phyloP scores from a whole-genome alignment of 2,113 vertebrate species.

The Diadophis punctatus region DNA sequence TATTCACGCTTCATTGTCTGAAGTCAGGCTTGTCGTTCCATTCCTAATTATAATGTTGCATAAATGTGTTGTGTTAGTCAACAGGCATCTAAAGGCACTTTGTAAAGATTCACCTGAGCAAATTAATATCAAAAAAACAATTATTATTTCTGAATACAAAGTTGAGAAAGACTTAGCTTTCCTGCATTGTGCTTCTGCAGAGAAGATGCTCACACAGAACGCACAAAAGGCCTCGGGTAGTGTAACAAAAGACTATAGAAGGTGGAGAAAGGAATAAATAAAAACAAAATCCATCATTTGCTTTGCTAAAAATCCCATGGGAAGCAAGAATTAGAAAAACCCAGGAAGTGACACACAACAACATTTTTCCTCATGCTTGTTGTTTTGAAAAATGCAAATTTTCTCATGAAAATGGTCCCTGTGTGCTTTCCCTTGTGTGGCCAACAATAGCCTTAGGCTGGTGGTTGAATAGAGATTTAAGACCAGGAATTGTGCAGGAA shows the following conservation, averaged over 20 bases:
- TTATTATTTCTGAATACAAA: slow-evolving; percentile 52
- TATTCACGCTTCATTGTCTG: slow-evolving; percentile 51
- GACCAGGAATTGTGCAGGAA: background rate
- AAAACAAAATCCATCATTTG: rapidly evolving
- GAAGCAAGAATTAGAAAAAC: background rate
- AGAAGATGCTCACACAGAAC: background rate
- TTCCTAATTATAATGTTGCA: slow-evolving; percentile 68
- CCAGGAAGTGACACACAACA: background rate
- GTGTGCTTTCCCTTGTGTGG: background rate
- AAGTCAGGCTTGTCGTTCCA: slow-evolving; percentile 57
- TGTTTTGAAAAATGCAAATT: background rate
- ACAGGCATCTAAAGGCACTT: slow-evolving; percentile 70
- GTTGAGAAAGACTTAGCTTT: slow-evolving; percentile 8
- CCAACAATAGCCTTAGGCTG: background rate
- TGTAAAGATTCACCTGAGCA: slow-evolving; percentile 73
- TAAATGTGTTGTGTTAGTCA: slow-evolving; percentile 67
- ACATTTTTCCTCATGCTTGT: background rate
- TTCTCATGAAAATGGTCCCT: background rate
- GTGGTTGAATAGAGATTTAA: background rate
- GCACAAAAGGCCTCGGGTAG: background rate
- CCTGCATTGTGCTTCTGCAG: background rate
- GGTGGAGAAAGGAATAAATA: background rate
- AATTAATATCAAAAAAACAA: slow-evolving; percentile 63
- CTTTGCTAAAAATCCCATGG: background rate
- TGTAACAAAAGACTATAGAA: background rate